Percentiles rank a stretch among this genome's conserved stretches.
Evolutionary conservation across 2,797 vertebrate species (phyloP).

Genomic region (Eutrigla gurnardus): DNA sequence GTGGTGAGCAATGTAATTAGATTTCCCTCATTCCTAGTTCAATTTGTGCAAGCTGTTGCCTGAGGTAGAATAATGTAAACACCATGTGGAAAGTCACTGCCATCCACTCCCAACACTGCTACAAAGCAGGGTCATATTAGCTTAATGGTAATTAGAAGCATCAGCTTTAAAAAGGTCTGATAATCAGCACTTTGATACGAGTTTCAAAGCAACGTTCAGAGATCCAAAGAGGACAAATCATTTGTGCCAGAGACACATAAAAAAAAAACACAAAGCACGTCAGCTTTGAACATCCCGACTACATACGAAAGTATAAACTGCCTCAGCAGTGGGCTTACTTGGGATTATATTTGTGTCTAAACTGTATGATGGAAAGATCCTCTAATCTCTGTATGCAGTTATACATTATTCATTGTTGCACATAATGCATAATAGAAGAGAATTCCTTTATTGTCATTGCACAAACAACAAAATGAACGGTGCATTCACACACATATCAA

Average conservation of each 20-base stretch:
- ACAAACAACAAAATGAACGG: no score
- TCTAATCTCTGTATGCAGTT: no score
- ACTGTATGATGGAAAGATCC: neutral
- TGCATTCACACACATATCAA: neutral
- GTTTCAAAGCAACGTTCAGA: conserved; percentile 23
- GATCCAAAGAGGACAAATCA: conserved; percentile 9
- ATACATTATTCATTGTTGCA: no score
- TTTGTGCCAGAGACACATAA: conserved; percentile 19
- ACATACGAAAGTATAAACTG: neutral
- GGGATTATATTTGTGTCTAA: conserved; percentile 8
- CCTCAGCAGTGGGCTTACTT: neutral
- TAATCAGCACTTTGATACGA: conserved; percentile 48
- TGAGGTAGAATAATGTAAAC: conserved; percentile 11
- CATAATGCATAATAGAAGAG: no score
- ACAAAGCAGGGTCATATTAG: neutral
- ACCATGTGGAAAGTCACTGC: conserved; percentile 11
- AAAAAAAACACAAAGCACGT: conserved; percentile 5
- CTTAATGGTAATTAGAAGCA: conserved; percentile 36
- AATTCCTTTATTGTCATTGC: no score
- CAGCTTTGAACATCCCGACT: conserved; percentile 19
- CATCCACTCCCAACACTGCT: conserved; percentile 6
- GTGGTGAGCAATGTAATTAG: conserved; percentile 17
- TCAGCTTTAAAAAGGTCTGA: conserved; percentile 30
- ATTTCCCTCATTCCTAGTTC: conserved; percentile 24
- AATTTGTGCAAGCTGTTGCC: conserved; percentile 10